Evolutionary conservation across 2,888 invertebrate species (phyloP), one percentile per base, ranked within the genome.

Genomic region (Drosophila aldrichi): DNA sequence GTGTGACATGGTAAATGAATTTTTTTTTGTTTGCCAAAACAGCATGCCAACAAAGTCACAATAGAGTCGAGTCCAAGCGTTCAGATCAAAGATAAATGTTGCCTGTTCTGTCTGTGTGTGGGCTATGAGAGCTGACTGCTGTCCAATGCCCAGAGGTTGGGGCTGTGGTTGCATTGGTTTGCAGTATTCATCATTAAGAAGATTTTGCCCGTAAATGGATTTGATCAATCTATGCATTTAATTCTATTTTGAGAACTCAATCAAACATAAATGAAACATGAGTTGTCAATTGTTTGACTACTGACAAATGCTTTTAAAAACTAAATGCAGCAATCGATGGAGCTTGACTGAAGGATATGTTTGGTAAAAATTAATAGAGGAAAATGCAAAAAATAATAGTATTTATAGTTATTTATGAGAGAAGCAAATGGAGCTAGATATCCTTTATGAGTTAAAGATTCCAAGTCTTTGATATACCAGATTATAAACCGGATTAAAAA

Each of bases 51-150:
- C 58, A 38, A 79, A 55, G 70, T 62, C 62, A 68, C 70, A 67
- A 49, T 46, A 10, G 58, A n/a, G 44, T 44, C 22, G 20, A 20
- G 14, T 38, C 38, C 34, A 43, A 18, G 44, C 18, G 40, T 38
- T 25, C 55, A 36, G 62, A 46, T 81, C 59, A 68, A 74, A 74
- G 65, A 74, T 51, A 62, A 74, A 65, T 63, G n/a, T 44, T 57
- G 46, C 32, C 22, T 43, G 32, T 72, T 61, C 14, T 38, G 7
- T 38, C 3, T 38, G 40, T 40, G 8, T n/a, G 8, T 38, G 36
- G 55, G 6, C 3, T 8, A 12, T n/a, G 41, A 49, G 43, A 65
- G 58, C 62, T 62, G 43, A 48, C 41, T 54, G 60, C 32, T 38
- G 14, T 18, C 12, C n/a, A 25, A 55, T 40, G 51, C 16, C 51